Conservation (phyloP, 2,797 vertebrate species). For the Hydrophis major region DNA sequence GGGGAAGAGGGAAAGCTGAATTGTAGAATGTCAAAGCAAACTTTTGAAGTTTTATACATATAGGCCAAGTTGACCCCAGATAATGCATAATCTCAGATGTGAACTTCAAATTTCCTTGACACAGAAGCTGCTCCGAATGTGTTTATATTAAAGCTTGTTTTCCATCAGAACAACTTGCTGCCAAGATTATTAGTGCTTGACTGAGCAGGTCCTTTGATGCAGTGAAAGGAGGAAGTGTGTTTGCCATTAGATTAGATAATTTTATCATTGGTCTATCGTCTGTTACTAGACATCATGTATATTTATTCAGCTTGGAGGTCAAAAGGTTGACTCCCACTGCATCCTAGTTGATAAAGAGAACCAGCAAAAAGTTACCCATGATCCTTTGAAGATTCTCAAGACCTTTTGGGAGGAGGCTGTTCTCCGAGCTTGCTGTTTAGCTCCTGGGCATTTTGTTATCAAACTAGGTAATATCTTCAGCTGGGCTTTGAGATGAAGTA, state of each 20-base stretch:
- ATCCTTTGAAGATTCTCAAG: background rate
- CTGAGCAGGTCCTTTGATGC: background rate
- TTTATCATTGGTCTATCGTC: background rate
- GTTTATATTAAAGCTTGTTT: background rate
- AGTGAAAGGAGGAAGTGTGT: background rate
- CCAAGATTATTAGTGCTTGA: background rate
- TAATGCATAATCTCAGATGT: background rate
- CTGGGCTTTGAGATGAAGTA: background rate
- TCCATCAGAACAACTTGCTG: background rate
- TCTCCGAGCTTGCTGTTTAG: background rate
- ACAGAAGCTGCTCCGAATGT: background rate
- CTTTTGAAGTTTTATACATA: conserved; percentile 1
- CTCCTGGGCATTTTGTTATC: background rate
- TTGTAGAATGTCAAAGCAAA: conserved; percentile 5
- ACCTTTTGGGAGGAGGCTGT: background rate
- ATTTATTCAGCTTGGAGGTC: background rate
- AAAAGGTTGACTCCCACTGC: background rate
- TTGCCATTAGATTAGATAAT: background rate
- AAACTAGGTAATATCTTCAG: background rate
- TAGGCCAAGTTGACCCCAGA: conserved; percentile 32
- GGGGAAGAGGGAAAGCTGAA: background rate
- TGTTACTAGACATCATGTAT: background rate
- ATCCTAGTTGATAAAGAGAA: background rate
- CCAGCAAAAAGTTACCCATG: background rate
- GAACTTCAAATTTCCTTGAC: background rate